Conservation (phyloP, 2,888 invertebrate genomes). For the Operophtera brumata region DNA sequence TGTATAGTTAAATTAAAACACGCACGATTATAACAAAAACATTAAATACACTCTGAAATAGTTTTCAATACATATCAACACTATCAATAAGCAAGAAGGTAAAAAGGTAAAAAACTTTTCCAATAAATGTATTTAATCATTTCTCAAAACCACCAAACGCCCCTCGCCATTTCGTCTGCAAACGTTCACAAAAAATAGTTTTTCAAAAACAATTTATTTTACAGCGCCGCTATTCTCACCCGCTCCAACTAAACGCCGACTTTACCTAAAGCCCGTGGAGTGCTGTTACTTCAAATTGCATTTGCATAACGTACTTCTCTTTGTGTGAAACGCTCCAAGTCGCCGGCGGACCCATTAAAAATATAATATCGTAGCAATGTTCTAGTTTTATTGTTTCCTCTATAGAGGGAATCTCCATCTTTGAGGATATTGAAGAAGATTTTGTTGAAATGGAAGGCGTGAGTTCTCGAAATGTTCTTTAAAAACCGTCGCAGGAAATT, state of each 20-base stretch:
- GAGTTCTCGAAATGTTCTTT: neutral
- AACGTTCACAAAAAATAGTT: constrained; percentile 9
- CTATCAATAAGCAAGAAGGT: too few species aligned
- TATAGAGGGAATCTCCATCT: constrained; percentile 12
- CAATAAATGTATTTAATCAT: too few species aligned
- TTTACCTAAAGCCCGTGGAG: constrained; percentile 38
- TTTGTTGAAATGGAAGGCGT: neutral
- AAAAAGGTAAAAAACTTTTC: too few species aligned
- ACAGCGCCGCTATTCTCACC: constrained; percentile 1
- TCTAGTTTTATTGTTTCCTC: constrained; percentile 24
- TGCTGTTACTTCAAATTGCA: constrained; percentile 72
- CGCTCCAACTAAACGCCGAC: constrained; percentile 22
- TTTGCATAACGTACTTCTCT: constrained; percentile 64
- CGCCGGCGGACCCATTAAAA: constrained; percentile 44
- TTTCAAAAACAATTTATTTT: neutral
- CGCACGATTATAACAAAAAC: too few species aligned
- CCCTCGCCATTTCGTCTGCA: neutral
- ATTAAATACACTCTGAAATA: too few species aligned
- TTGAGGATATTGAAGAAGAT: constrained; percentile 4
- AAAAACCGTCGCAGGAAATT: neutral
- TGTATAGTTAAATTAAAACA: too few species aligned
- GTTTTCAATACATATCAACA: too few species aligned
- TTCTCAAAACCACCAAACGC: neutral
- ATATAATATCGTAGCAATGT: constrained; percentile 23
- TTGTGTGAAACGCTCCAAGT: constrained; percentile 32